Evolutionary conservation across 2,113 vertebrate species (phyloP), one percentile per base, ranked within the genome.

Genomic region (Neogale vison): DNA sequence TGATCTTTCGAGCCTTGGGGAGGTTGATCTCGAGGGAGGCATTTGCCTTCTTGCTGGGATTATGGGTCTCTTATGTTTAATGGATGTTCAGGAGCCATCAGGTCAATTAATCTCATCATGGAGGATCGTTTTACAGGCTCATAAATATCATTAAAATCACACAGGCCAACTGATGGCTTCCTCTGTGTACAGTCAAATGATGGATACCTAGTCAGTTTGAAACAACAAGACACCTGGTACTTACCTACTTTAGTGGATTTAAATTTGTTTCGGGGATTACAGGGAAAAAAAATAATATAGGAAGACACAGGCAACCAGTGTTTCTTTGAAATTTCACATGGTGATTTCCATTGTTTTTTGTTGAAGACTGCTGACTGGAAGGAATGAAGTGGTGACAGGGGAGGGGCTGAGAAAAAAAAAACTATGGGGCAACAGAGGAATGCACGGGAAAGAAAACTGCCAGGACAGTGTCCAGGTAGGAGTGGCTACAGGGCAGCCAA

Each of bases 41-140:
- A 89, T 94, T 52, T 88, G 42, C 76, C n/a, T 96, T 82, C 71
- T 93, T 84, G 31, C 39, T 57, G 69, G 85, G 80, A 91, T 94
- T 92, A 82, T 90, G 42, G 79, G 79, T 90, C 88, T 93, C 65
- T 93, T 63, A 23, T 61, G 86, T 82, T 91, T 81, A 93, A 85
- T 86, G 81, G 39, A 97, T 97, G 21, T 50, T 95, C 85, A 97
- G 61, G 50, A 79, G 21, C 86, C 88, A 98, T 93, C 81, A 20
- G 31, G 74, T 86, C 77, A 80, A 85, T 97, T 96, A 92, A 90
- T 90, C 24, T 88, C 39, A 61, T 88, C 76, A 77, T 65, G 31
- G 31, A 72, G 86, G 84, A 93, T 98, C 77, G 15, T 71, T 12
- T 97, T 83, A 88, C 88, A 47, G 71, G 65, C 39, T 94, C 69